Base-by-base conservation (phyloP, 2,113 vertebrate species). In the Anoplopoma fimbria region DNA sequence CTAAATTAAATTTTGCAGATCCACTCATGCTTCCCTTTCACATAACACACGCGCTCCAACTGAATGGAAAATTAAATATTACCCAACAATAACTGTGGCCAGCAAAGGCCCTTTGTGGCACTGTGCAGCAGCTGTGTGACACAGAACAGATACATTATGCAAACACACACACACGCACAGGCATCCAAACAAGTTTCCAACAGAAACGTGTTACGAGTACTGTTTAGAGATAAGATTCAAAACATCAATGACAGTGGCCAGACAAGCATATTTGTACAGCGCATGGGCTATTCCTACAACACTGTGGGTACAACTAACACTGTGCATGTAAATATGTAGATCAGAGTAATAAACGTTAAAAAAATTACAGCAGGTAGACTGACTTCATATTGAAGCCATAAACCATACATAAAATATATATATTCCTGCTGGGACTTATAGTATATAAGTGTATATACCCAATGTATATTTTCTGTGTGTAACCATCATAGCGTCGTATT, bases 51-150 rank as follows among this genome's bases (percentile, higher is more conserved):
- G 51, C 10, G 1, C 60, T 57, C 49, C 69, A 3, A 61, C 23
- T 65, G 61, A 80, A 79, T 69, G 86, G 87, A 91, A 90, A 91
- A 90, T 91, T 87, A 94, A 93, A 91, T 79, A 92, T 93, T 85
- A 81, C 82, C 82, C 88, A 88, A 82, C 65, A 85, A 73, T 71
- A 89, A 90, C 77, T 83, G 72, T 38, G 53, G 36, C 31, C 78
- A 85, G 76, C 51, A 77, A 83, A 51, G 78, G 61, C 38, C 34
- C 65, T 65, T 34, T 82, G 65, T 47, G 49, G 38, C 76, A 57
- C 55, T 14, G 36, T 47, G 69, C 79, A 77, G 78, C 87, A 79
- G 74, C 83, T 77, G 82, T 60, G 53, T 62, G 70, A 85, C n/a
- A 73, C 68, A 73, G 68, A 78, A 75, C 87, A 88, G 75, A 86